Evolutionary conservation across 2,888 invertebrate genomes (phyloP), one percentile per base, ranked within the genome.

Genomic region (Drosophila pegasa): DNA sequence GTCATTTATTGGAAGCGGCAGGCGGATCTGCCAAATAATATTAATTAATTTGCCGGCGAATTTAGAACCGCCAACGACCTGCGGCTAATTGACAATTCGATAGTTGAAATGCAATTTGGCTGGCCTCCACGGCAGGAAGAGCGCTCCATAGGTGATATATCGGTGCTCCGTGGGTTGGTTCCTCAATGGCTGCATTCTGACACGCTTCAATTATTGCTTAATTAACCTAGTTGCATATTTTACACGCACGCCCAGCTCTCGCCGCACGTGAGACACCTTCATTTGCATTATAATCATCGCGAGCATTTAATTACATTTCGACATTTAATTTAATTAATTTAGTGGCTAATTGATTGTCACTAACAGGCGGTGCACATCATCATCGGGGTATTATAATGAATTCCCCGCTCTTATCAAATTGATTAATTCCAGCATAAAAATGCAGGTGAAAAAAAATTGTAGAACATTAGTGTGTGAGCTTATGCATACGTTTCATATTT

Each of bases 301-400:
- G 69, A 70, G 74, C 61, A 75, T 84, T 84, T 88, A 87, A 89
- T 90, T 88, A 88, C 78, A 81, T 81, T 89, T 89, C 71, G 79
- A 79, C 75, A 76, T 89, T 90, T 88, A 82, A 89, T 89, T 88
- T 75, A 87, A 90, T 88, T 82, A 87, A 87, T 78, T 75, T 71
- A 84, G 74, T 71, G 67, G 65, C 75, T 69, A 84, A 84, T 81
- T 80, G 80, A 84, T 75, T 84, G 86, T 71, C 78, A 78, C 69
- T 75, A 87, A 68, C 77, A 55, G 60, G 63, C 67, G 48, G 35
- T 25, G 60, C 65, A 61, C 52, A 43, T 20, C 25, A 20, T 35
- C 57, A 41, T 57, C 55, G 25, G 63, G 29, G 3, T 7, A 61
- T 18, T 25, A n/a, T 3, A 52, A 52, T 61, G 51, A 22, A 43